Evolutionary conservation across 2,888 invertebrate genomes (phyloP), one percentile per base, ranked within the genome.

Genomic region (Coleophora flavipennella): DNA sequence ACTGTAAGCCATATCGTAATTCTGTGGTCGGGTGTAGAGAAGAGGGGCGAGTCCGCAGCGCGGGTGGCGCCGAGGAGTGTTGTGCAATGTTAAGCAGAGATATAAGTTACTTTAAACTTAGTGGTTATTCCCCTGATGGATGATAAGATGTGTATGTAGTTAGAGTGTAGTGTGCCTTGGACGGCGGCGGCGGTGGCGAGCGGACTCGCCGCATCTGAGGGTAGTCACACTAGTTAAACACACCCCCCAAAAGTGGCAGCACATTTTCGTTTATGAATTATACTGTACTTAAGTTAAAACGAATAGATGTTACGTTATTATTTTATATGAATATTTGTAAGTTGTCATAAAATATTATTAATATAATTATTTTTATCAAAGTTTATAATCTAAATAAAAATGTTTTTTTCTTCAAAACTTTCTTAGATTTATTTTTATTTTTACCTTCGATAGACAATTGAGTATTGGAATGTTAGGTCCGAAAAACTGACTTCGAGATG

Each of bases 281-380:
- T 69, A 75, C 75, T 71, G 68, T 75, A 78, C 72, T 73, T 83
- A 78, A 79, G 72, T 61, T 74, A 67, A 79, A 78, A 71, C 61
- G 67, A 77, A 83, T 84, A 84, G 83, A 83, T 83, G 81, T 84
- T 84, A 84, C 78, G 84, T 84, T 84, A 83, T 84, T 77, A 71
- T 85, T 80, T 84, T 84, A 84, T 80, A 84, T 78, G 73, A 79
- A 79, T 83, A 76, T 80, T 85, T 81, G 78, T 85, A 85, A 83
- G 83, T 83, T 79, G 81, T 81, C 84, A 84, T 85, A 83, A 83
- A 85, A 84, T 83, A 83, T 81, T 81, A 81, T 81, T 84, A 84
- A 83, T 84, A 84, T 84, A 84, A 85, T 85, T 79, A 85, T 85
- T 85, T 85, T 85, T 85, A 85, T 85, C 85, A 85, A 85, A 85